phyloP scores from a whole-genome alignment of 2,888 invertebrate genomes.

The Plebejus melissa region DNA sequence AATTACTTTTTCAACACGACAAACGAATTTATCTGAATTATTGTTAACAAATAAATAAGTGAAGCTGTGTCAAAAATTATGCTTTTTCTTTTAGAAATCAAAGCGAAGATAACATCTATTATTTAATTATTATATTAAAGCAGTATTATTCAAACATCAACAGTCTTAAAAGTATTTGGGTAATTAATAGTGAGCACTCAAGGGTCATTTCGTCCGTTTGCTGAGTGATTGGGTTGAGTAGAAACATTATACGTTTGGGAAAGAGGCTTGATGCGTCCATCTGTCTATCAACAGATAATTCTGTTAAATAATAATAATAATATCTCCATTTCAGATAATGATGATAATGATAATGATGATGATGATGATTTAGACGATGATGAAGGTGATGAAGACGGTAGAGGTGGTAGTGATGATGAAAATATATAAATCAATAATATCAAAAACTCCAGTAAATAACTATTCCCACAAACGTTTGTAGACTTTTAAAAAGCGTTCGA shows the following conservation, averaged over 20 bases:
- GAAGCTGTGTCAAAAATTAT: too few species aligned
- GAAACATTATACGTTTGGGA: neutral
- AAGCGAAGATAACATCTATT: neutral
- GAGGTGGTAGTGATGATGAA: neutral
- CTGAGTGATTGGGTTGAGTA: neutral
- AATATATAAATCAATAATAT: neutral
- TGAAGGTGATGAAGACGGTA: neutral
- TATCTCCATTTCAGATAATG: neutral
- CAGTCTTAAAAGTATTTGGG: constrained; percentile 5
- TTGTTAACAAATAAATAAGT: too few species aligned
- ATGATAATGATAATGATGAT: too few species aligned
- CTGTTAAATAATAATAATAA: neutral
- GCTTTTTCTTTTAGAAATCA: neutral
- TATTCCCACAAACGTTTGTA: neutral
- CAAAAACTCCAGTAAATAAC: neutral
- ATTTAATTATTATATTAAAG: neutral
- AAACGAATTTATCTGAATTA: too few species aligned
- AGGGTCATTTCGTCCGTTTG: neutral
- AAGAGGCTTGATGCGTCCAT: neutral
- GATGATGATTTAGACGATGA: neutral
- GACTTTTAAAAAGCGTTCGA: constrained; percentile 3
- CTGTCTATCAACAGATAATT: neutral
- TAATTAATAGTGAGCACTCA: constrained; percentile 18
- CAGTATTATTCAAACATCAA: constrained; percentile 26
- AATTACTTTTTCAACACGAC: too few species aligned